Conservation (phyloP, 2,113 vertebrate species). For the Sylvietta virens region DNA sequence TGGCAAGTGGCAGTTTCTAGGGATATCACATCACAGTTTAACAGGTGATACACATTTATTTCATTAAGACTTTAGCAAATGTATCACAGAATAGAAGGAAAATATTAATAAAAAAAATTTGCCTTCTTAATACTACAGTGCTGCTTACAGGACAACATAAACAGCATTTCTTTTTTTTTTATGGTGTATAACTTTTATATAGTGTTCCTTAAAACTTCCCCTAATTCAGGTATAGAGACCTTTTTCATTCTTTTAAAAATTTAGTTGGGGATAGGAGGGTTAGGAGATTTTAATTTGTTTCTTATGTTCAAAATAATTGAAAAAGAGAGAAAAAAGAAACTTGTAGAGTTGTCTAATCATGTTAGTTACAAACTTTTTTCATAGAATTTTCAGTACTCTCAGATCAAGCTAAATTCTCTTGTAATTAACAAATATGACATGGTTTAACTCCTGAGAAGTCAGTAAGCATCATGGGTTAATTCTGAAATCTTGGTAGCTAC, state of each 20-base stretch:
- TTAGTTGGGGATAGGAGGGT: rapidly evolving
- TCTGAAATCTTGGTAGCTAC: background rate
- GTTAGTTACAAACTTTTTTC: background rate
- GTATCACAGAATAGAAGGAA: background rate
- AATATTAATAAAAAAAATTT: background rate
- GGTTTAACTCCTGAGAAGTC: background rate
- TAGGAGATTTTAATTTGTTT: background rate
- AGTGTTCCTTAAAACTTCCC: background rate
- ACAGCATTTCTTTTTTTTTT: background rate
- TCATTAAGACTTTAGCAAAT: background rate
- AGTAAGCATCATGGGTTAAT: background rate
- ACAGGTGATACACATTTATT: background rate
- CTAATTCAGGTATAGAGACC: background rate
- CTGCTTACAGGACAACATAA: background rate
- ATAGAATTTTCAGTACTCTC: background rate
- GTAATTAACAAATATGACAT: background rate
- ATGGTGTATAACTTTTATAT: background rate
- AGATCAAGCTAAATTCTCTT: background rate
- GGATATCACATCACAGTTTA: background rate
- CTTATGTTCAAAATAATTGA: background rate
- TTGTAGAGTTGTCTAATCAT: background rate
- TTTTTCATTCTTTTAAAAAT: background rate
- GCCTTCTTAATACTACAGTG: background rate
- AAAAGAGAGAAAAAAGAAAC: background rate
- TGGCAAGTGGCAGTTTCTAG: background rate